Percentiles rank a stretch among this genome's conserved stretches.
Evolutionary conservation across 2,888 invertebrate species (phyloP).

Genomic region (Tiliacea aurago): DNA sequence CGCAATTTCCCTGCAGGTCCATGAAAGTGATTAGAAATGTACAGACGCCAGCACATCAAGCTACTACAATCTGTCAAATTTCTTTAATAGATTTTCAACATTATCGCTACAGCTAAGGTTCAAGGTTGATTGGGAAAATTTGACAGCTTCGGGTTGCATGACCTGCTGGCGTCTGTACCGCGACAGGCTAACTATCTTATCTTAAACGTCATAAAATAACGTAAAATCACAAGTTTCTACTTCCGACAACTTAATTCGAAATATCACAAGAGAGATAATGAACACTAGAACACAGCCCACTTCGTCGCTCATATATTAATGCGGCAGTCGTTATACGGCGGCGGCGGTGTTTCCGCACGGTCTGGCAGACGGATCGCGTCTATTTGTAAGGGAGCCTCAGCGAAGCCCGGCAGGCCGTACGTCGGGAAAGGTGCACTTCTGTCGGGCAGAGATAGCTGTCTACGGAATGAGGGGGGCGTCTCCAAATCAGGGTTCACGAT

Average conservation of each 20-base stretch:
- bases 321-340: slow-evolving; percentile 85
- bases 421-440: slow-evolving; percentile 73
- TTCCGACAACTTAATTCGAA: slow-evolving; percentile 37
- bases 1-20: not conserved
- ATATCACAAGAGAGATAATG: slow-evolving; percentile 58
- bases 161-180: too few species aligned
- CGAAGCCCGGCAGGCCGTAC: slow-evolving; percentile 75
- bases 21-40: slow-evolving; percentile 1
- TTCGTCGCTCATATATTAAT: slow-evolving; percentile 70
- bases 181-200: slow-evolving; percentile 6
- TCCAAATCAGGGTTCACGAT: slow-evolving; percentile 81
- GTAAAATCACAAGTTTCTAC: slow-evolving; percentile 21
- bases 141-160: too few species aligned
- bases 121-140: too few species aligned
- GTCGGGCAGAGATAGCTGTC: slow-evolving; percentile 81
- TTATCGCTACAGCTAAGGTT: too few species aligned
- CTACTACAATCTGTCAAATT: too few species aligned
- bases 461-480: slow-evolving; percentile 83
- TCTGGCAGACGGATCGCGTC: slow-evolving; percentile 80
- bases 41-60: too few species aligned
- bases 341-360: slow-evolving; percentile 86
- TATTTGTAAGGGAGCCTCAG: slow-evolving; percentile 74
- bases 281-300: slow-evolving; percentile 3
- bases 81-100: too few species aligned
- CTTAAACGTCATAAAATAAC: slow-evolving; percentile 1